A percentile compares a stretch with the other conserved stretches of the same genome.
These are phyloP conservation scores for Typhlichthys subterraneus DNA, from an alignment of 2,797 vertebrate species.

Conservation along the genomic window DNA sequence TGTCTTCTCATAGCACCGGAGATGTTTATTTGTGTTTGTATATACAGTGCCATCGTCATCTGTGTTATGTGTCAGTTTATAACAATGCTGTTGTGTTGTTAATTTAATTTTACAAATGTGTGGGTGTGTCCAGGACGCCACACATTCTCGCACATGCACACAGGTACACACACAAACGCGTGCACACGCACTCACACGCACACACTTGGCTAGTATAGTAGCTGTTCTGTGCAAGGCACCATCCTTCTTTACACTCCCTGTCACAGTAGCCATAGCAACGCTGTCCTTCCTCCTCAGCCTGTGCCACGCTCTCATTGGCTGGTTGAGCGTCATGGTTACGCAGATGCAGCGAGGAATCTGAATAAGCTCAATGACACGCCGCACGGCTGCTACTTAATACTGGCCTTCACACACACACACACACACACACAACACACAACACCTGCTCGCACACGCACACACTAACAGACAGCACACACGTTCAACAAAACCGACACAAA, in stretches of 20 bases:
- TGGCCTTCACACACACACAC: constrained; percentile 56
- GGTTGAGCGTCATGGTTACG: constrained; percentile 67
- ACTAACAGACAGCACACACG: not conserved
- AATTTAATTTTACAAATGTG: not conserved
- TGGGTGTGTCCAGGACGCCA: too few relatives aligned
- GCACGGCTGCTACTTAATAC: constrained; percentile 59
- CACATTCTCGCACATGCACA: not conserved
- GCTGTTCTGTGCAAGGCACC: constrained; percentile 33
- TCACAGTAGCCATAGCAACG: constrained; percentile 75
- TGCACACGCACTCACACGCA: constrained; percentile 6
- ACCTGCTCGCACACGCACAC: not conserved
- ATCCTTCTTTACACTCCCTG: constrained; percentile 51
- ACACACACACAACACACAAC: constrained; percentile 30
- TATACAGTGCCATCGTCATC: not conserved
- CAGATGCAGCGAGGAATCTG: constrained; percentile 71
- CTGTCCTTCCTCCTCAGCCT: constrained; percentile 52
- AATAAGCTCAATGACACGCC: constrained; percentile 75
- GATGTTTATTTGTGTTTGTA: not conserved
- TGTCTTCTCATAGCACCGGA: not conserved
- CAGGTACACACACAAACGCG: constrained; percentile 13
- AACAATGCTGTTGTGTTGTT: not conserved
- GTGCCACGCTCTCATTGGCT: constrained; percentile 58
- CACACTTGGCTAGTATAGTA: constrained; percentile 1
- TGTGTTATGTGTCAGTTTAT: not conserved
- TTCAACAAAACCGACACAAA: too few relatives aligned